These are phyloP conservation scores for Anser cygnoides DNA, from an alignment of 2,113 vertebrate species.

Conservation along the genomic window DNA sequence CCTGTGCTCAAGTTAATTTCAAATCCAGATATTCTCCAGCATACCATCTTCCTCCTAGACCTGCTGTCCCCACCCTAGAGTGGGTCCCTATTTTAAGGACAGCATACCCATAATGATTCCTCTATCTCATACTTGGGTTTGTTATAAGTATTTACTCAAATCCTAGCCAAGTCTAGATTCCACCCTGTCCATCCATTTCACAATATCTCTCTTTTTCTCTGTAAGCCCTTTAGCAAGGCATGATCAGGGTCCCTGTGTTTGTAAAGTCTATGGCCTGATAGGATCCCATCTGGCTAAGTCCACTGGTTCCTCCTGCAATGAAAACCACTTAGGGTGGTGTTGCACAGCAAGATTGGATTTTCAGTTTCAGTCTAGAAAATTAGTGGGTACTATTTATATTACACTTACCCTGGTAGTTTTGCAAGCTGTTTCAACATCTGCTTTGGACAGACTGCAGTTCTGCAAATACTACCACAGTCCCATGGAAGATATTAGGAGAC, in stretches of 20 bases:
- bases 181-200: neutral
- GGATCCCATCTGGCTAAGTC: neutral
- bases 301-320: neutral
- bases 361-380: neutral
- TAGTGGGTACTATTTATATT: neutral
- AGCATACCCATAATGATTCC: neutral
- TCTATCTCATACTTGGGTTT: neutral
- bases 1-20: neutral
- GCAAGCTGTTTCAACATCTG: neutral
- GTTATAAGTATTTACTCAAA: neutral
- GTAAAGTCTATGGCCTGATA: neutral
- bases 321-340: neutral
- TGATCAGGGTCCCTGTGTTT: neutral
- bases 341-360: neutral
- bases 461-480: neutral
- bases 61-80: accelerated
- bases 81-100: neutral
- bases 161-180: neutral
- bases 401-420: neutral
- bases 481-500: neutral
- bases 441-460: neutral
- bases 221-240: neutral
- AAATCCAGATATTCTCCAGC: neutral
- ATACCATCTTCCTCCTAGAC: neutral
- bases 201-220: neutral